Percentiles rank a stretch among this genome's conserved stretches.
phyloP scores from a whole-genome alignment of 2,888 invertebrate species.

The Emmelina monodactyla region DNA sequence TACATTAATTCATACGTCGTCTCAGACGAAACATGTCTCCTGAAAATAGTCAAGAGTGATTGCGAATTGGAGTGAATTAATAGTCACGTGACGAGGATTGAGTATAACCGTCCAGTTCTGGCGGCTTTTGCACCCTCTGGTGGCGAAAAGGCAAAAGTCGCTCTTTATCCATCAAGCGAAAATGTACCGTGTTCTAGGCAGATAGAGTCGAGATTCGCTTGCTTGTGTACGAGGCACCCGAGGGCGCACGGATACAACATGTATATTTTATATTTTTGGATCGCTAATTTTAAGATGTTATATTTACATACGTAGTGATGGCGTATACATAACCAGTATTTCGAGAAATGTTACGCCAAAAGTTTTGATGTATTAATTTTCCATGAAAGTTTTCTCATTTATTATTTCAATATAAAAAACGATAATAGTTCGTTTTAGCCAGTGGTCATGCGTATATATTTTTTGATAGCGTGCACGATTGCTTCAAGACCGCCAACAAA shows the following conservation, averaged over 20 bases:
- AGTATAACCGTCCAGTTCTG: slow-evolving; percentile 61
- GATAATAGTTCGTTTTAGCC: slow-evolving; percentile 58
- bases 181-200: slow-evolving; percentile 16
- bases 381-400: slow-evolving; percentile 50
- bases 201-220: slow-evolving; percentile 22
- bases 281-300: slow-evolving; percentile 67
- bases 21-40: too few relatives aligned
- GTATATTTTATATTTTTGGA: slow-evolving; percentile 68
- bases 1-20: too few relatives aligned
- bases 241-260: slow-evolving; percentile 58
- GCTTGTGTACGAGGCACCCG: slow-evolving; percentile 39
- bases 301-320: slow-evolving; percentile 65
- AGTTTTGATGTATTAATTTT: slow-evolving; percentile 65
- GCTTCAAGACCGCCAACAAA: slow-evolving; percentile 44
- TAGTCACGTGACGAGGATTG: slow-evolving; percentile 51
- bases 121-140: slow-evolving; percentile 58
- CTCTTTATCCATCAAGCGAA: slow-evolving; percentile 31
- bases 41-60: neutral
- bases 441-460: slow-evolving; percentile 63
- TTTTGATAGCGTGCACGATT: slow-evolving; percentile 59
- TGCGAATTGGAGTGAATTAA: slow-evolving; percentile 13
- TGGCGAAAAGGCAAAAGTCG: slow-evolving; percentile 42
- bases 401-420: slow-evolving; percentile 28
- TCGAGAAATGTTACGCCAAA: slow-evolving; percentile 62
- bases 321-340: slow-evolving; percentile 61